These are phyloP conservation scores for Myotis pilosus DNA, from an alignment of 2,797 vertebrate species.

Conservation along the genomic window DNA sequence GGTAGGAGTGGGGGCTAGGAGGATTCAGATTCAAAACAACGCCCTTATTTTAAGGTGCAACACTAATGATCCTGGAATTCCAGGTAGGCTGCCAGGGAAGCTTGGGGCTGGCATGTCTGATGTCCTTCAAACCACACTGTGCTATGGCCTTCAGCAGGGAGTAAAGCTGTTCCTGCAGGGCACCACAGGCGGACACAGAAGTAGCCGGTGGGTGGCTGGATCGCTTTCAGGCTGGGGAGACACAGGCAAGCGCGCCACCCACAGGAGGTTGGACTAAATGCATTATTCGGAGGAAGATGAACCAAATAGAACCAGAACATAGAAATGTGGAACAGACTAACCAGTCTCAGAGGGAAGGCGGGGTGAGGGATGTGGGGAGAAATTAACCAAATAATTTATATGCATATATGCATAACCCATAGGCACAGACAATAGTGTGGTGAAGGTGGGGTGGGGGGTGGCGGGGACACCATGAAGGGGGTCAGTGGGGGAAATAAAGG, in stretches of 20 bases:
- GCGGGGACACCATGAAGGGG: not conserved
- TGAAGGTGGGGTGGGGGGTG: not conserved
- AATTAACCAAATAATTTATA: not conserved
- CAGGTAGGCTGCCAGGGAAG: slow-evolving; percentile 38
- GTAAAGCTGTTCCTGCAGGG: not conserved
- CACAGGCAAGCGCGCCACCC: slow-evolving; percentile 53
- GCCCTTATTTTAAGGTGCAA: slow-evolving; percentile 67
- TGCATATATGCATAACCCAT: not conserved
- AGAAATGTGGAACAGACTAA: not conserved
- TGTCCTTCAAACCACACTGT: slow-evolving; percentile 32
- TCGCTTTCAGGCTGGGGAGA: not conserved
- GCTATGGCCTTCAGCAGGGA: not conserved
- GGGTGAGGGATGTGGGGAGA: not conserved
- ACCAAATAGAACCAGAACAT: not conserved
- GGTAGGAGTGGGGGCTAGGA: not conserved
- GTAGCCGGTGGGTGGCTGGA: not conserved
- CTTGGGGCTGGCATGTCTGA: slow-evolving; percentile 27
- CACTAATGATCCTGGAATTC: slow-evolving; percentile 55
- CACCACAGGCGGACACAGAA: not conserved
- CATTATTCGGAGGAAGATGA: not conserved
- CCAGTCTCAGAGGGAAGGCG: not conserved
- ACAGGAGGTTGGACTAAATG: slow-evolving; percentile 45
- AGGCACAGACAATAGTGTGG: not conserved
- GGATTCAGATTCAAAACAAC: slow-evolving; percentile 56
- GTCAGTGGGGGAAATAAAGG: not conserved